Percentiles rank a stretch among this genome's conserved stretches.
Conservation (phyloP, 2,888 invertebrate genomes). For the Tromatobia lineatoria region DNA sequence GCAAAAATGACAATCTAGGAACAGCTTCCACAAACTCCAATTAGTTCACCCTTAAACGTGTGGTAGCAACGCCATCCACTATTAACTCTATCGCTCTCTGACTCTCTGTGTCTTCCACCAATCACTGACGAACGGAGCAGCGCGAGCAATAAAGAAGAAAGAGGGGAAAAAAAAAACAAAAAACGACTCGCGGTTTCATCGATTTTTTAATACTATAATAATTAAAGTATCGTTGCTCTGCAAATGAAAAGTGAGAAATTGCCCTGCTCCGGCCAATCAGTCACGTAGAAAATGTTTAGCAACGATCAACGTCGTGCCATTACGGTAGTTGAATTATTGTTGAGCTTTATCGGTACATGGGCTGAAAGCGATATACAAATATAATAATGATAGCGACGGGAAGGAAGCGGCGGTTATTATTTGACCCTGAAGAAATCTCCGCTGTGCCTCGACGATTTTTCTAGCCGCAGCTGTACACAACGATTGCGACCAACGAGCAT, state of each 20-base stretch:
- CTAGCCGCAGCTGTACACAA: conserved; percentile 17
- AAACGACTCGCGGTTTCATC: neutral
- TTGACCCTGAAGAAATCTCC: conserved; percentile 47
- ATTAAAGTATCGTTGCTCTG: neutral
- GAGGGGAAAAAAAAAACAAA: conserved; percentile 1
- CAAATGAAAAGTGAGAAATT: neutral
- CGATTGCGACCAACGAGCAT: neutral
- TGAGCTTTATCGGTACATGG: conserved; percentile 21
- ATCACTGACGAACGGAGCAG: conserved; percentile 54
- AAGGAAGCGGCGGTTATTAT: conserved; percentile 16
- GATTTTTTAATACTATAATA: neutral
- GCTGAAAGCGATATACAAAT: neutral
- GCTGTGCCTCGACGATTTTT: conserved; percentile 17
- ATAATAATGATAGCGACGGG: conserved; percentile 19
- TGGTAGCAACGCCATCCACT: conserved; percentile 39
- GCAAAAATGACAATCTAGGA: conserved; percentile 42
- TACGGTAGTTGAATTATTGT: conserved; percentile 20
- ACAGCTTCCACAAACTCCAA: conserved; percentile 49
- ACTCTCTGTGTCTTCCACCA: conserved; percentile 54
- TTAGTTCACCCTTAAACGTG: conserved; percentile 22
- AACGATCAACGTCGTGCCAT: conserved; percentile 32
- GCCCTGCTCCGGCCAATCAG: conserved; percentile 46
- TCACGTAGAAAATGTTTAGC: conserved; percentile 37
- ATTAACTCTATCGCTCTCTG: conserved; percentile 55
- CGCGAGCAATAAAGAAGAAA: no score